Percentiles rank a stretch among this genome's conserved stretches.
phyloP scores from a whole-genome alignment of 2,888 invertebrate species.

The Endomychus coccineus region DNA sequence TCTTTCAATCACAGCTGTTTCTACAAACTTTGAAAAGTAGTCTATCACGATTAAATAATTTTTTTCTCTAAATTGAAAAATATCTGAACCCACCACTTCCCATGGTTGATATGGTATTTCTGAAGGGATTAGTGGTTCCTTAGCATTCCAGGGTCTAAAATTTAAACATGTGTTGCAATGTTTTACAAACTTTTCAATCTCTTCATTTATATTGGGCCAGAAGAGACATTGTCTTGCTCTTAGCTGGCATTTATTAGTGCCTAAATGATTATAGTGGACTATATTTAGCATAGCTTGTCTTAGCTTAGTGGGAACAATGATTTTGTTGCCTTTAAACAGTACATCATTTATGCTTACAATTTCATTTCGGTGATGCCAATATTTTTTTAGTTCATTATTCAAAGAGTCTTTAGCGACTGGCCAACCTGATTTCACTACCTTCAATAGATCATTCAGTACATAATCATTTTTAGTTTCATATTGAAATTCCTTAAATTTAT shows the following conservation, averaged over 20 bases:
- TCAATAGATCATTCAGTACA: conserved; percentile 2
- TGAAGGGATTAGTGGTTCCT: conserved; percentile 16
- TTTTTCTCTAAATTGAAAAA: conserved; percentile 10
- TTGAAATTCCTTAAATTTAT: conserved; percentile 4
- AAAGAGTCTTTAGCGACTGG: not conserved
- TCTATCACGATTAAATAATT: conserved; percentile 1
- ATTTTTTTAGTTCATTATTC: not conserved
- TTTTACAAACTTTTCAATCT: conserved; percentile 3
- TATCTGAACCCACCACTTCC: conserved; percentile 14
- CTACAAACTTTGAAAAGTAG: conserved; percentile 10
- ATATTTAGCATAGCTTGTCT: conserved; percentile 4
- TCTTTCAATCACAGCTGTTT: conserved; percentile 4
- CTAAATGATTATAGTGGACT: conserved; percentile 6
- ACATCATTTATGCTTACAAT: conserved; percentile 2
- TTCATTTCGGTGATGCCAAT: not conserved
- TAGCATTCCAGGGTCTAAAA: conserved; percentile 10
- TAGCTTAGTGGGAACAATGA: conserved; percentile 2
- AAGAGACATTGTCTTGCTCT: conserved; percentile 4
- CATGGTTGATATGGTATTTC: conserved; percentile 12
- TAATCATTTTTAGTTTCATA: conserved; percentile 4
- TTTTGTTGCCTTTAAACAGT: conserved; percentile 3
- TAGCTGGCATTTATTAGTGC: conserved; percentile 2
- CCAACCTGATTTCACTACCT: conserved; percentile 2
- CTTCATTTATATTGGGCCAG: conserved; percentile 9
- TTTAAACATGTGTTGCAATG: conserved; percentile 12